Evolutionary conservation across 2,888 invertebrate species (phyloP).

Genomic region (Amphiduros pacificus): DNA sequence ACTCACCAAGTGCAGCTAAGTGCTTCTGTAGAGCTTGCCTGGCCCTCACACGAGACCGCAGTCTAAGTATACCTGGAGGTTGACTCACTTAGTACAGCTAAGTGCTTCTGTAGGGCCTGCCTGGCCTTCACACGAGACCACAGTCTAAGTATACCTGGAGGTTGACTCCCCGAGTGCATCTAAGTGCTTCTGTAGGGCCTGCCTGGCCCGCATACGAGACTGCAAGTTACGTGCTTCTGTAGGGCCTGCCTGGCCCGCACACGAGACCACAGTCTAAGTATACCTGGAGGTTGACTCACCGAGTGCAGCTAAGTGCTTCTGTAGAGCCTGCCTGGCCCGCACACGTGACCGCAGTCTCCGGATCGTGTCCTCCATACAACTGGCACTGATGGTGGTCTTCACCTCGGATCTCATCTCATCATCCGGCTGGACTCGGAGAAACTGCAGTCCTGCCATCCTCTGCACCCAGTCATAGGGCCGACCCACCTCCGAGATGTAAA

Average conservation of each 20-base stretch:
- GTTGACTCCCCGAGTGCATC: too few species aligned
- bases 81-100: constrained; percentile 68
- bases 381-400: constrained; percentile 60
- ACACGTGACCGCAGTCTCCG: constrained; percentile 75
- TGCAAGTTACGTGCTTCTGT: background rate
- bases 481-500: constrained; percentile 64
- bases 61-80: constrained; percentile 71
- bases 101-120: constrained; percentile 75
- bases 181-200: too few species aligned
- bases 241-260: constrained; percentile 76
- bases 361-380: constrained; percentile 76
- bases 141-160: constrained; percentile 73
- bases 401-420: constrained; percentile 26
- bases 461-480: constrained; percentile 91
- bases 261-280: constrained; percentile 74
- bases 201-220: too few species aligned
- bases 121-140: constrained; percentile 75
- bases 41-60: constrained; percentile 74
- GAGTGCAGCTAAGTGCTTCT: constrained; percentile 74
- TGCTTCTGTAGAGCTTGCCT: constrained; percentile 78
- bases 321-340: constrained; percentile 74
- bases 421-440: constrained; percentile 57
- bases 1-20: constrained; percentile 68
- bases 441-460: constrained; percentile 83
- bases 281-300: constrained; percentile 58